Base-by-base conservation (phyloP, 2,797 vertebrate genomes). In the Crenichthys baileyi region DNA sequence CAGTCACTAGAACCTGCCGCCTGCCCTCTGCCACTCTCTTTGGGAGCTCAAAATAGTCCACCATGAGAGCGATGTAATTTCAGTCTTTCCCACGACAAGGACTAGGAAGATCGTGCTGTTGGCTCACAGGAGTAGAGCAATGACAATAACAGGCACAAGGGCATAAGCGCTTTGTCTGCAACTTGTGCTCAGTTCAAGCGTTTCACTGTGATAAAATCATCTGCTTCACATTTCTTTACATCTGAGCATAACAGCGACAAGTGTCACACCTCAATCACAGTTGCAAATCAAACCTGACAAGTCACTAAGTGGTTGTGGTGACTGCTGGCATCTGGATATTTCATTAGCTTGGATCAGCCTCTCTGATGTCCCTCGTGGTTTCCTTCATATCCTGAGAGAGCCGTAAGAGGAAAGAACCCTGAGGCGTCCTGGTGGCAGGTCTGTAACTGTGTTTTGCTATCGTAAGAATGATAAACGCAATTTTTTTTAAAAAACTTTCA, bases 41-140 rank as follows among this genome's bases (percentile, higher is more conserved):
- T 88, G 90, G 89, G 94, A 93, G 95, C 95, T 95, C 90, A 96
- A 96, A 96, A 96, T 96, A 96, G 95, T 96, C 92, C 87, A 95
- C 90, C 92, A 92, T 84, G 86, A 93, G 95, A 95, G 94, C 81
- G 92, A 97, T 96, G 95, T 96, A 95, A 96, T 96, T 96, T 96
- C 96, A 97, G 94, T 93, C 96, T 95, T 95, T 96, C 95, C 95
- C 95, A 95, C 93, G 94, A 94, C 90, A 85, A 89, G 90, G 87
- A 88, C 88, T 86, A 87, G 88, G 90, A 87, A 87, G 83, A 84
- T 82, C 73, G 39, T 88, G 92, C 83, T 89, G 88, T 88, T 88
- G 88, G 89, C 87, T 92, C 77, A 89, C 87, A 87, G 80, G 79
- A 75, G 79, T 85, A 86, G 77, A 83, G 88, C 87, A 90, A 86